These are phyloP conservation scores for Fragum sueziense DNA, from an alignment of 2,888 invertebrate species.

Conservation along the genomic window DNA sequence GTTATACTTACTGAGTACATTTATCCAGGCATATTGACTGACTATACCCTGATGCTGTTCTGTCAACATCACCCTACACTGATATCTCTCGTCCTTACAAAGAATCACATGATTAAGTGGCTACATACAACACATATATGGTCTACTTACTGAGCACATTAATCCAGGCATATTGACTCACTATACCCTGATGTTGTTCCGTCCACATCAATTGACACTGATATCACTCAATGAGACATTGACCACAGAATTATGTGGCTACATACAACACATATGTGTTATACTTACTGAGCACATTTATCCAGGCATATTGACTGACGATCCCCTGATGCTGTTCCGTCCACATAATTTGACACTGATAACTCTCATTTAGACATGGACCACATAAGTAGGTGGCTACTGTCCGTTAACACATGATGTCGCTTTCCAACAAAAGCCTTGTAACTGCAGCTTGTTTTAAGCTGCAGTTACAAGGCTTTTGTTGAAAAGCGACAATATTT, in stretches of 20 bases:
- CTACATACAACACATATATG: too few species aligned
- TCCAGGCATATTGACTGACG: constrained; percentile 91
- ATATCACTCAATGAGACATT: constrained; percentile 93
- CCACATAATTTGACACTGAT: constrained; percentile 97
- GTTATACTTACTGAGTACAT: constrained; percentile 34
- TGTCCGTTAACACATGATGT: too few species aligned
- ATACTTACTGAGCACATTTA: constrained; percentile 50
- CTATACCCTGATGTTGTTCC: constrained; percentile 87
- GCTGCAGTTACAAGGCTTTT: too few species aligned
- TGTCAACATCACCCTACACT: constrained; percentile 94
- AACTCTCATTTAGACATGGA: too few species aligned
- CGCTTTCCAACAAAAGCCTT: too few species aligned
- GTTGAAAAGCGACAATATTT: too few species aligned
- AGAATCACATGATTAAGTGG: too few species aligned
- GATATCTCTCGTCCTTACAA: constrained; percentile 96
- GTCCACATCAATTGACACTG: constrained; percentile 95
- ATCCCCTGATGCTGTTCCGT: constrained; percentile 87
- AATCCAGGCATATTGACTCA: constrained; percentile 91
- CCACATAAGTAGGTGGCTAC: too few species aligned
- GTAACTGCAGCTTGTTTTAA: too few species aligned
- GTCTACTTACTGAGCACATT: constrained; percentile 51
- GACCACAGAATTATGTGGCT: too few species aligned
- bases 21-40: constrained; percentile 89
- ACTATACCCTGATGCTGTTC: constrained; percentile 88
- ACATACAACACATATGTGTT: too few species aligned